Evolutionary conservation across 2,797 vertebrate genomes (phyloP).

Genomic region (Orestias chungarensis): DNA sequence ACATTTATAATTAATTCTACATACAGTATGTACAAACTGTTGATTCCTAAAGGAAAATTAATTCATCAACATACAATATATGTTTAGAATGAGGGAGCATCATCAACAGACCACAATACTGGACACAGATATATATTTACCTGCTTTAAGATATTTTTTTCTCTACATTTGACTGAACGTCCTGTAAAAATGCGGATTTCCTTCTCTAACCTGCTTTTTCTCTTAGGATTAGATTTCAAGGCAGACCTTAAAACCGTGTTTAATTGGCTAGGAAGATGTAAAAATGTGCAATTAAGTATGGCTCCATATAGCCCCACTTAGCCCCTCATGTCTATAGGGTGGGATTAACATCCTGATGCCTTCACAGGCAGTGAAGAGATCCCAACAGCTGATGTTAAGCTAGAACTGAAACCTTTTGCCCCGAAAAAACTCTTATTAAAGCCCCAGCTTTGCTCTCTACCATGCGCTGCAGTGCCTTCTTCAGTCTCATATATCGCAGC

Average conservation of each 20-base stretch:
- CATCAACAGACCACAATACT: constrained; percentile 20
- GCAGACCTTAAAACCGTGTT: constrained; percentile 31
- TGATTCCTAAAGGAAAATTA: constrained; percentile 21
- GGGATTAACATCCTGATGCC: constrained; percentile 69
- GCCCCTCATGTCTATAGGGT: constrained; percentile 47
- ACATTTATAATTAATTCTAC: constrained; percentile 49
- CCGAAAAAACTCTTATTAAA: constrained; percentile 68
- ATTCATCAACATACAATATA: constrained; percentile 17
- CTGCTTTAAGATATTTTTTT: constrained; percentile 5
- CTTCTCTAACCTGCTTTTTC: constrained; percentile 26
- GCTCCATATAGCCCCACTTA: constrained; percentile 26
- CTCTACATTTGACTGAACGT: background rate
- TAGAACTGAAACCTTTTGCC: constrained; percentile 60
- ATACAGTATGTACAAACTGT: constrained; percentile 32
- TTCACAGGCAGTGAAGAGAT: constrained; percentile 73
- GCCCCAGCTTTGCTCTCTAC: constrained; percentile 60
- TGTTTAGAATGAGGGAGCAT: constrained; percentile 6
- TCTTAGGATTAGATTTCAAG: constrained; percentile 20
- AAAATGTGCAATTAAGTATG: constrained; percentile 53
- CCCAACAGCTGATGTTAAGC: constrained; percentile 71
- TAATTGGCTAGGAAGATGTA: constrained; percentile 38
- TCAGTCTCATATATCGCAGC: constrained; percentile 45
- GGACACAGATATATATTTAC: constrained; percentile 9
- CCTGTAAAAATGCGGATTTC: constrained; percentile 6
- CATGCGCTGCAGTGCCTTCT: constrained; percentile 52